A percentile compares a stretch with the other conserved stretches of the same genome.
phyloP scores from a whole-genome alignment of 2,888 invertebrate species.

The Pristionchus maxplancki region DNA sequence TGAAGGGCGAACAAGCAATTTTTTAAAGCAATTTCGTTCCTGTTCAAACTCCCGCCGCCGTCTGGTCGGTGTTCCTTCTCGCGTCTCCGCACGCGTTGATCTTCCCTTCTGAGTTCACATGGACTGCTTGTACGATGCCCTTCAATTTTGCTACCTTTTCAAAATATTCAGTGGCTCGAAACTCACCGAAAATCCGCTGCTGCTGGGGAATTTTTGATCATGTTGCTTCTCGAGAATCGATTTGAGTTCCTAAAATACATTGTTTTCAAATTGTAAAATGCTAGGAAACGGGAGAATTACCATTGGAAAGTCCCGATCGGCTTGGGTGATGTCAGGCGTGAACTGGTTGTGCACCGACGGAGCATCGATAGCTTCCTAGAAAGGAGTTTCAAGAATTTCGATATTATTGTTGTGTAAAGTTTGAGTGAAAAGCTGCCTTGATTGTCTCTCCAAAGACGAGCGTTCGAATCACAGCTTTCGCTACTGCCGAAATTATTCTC shows the following conservation, averaged over 20 bases:
- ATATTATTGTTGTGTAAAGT: not conserved
- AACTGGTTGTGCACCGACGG: slow-evolving; percentile 90
- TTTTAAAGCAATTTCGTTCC: too few species aligned
- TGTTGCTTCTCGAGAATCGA: slow-evolving; percentile 68
- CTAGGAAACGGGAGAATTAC: slow-evolving; percentile 78
- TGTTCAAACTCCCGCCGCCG: not conserved
- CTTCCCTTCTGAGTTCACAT: not conserved
- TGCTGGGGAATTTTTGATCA: slow-evolving; percentile 72
- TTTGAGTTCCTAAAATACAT: slow-evolving; percentile 63
- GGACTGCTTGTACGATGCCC: slow-evolving; percentile 67
- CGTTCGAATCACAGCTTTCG: slow-evolving; percentile 68
- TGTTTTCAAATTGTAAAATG: not conserved
- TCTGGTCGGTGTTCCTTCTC: slow-evolving; percentile 21
- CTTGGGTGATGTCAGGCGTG: slow-evolving; percentile 84
- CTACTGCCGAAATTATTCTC: slow-evolving; percentile 89
- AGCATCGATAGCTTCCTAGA: slow-evolving; percentile 85
- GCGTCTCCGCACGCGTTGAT: not conserved
- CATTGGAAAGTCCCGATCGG: slow-evolving; percentile 85
- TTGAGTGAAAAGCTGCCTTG: not conserved
- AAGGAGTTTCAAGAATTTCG: not conserved
- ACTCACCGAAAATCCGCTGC: slow-evolving; percentile 55
- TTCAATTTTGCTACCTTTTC: slow-evolving; percentile 66
- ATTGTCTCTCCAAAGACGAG: slow-evolving; percentile 49
- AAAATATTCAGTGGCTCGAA: not conserved
- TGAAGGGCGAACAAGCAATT: too few species aligned